Conservation (phyloP, 2,113 vertebrate genomes). For the Archilochus colubris region DNA sequence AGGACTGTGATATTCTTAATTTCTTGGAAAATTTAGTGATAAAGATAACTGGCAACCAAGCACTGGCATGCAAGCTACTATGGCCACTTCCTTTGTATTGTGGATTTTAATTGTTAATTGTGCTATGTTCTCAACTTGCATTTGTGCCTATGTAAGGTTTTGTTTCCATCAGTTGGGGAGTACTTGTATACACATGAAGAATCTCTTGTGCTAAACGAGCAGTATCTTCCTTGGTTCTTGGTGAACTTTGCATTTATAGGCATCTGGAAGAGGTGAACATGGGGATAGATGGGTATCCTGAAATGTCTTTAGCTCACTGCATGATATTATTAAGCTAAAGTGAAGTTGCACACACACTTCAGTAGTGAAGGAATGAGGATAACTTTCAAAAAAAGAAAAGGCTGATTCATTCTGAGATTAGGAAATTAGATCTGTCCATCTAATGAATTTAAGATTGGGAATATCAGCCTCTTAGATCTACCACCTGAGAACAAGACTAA, state of each 20-base stretch:
- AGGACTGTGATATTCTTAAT: neutral
- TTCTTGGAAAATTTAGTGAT: neutral
- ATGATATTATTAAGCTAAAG: neutral
- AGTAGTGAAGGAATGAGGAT: neutral
- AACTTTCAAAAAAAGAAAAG: neutral
- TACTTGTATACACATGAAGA: neutral
- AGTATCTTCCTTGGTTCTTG: neutral
- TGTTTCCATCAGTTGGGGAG: neutral
- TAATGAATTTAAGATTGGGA: constrained; percentile 73
- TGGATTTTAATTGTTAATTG: neutral
- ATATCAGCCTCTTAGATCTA: constrained; percentile 71
- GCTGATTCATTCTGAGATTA: neutral
- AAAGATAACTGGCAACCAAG: neutral
- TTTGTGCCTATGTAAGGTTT: neutral
- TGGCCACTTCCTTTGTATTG: neutral
- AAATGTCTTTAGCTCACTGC: neutral
- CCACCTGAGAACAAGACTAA: constrained; percentile 81
- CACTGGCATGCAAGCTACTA: neutral
- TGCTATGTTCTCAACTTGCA: neutral
- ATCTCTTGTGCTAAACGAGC: neutral
- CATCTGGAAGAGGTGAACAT: neutral
- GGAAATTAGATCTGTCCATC: constrained; percentile 39
- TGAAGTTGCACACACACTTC: neutral
- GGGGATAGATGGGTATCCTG: neutral
- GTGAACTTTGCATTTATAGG: neutral